Evolutionary conservation across 2,113 vertebrate species (phyloP).

Genomic region (Galemys pyrenaicus): DNA sequence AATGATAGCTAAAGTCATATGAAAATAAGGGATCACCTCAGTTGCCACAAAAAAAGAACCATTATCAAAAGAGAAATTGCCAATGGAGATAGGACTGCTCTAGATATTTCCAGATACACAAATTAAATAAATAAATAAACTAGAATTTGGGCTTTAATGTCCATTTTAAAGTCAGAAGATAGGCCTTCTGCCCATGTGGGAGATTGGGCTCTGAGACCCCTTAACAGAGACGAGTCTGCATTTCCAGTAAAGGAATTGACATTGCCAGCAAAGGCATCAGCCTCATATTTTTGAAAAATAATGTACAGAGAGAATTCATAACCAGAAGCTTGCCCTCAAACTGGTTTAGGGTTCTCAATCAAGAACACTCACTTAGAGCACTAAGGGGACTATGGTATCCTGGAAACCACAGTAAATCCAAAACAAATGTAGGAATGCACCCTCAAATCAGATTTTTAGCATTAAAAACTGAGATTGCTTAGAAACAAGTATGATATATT

Average conservation of each 20-base stretch:
- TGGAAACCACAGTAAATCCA: background rate
- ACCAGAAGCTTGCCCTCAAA: background rate
- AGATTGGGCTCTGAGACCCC: background rate
- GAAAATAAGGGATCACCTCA: background rate
- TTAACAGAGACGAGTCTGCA: background rate
- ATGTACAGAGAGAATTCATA: background rate
- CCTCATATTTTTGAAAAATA: background rate
- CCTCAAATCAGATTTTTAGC: background rate
- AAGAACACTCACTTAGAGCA: background rate
- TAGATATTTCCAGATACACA: background rate
- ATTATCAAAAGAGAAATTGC: background rate
- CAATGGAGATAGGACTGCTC: background rate
- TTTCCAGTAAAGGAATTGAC: background rate
- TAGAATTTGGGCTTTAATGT: background rate
- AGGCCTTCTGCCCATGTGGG: too few species aligned
- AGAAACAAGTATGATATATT: background rate
- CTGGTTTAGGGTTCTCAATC: background rate
- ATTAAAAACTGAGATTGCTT: background rate
- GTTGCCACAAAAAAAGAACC: background rate
- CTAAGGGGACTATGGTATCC: background rate
- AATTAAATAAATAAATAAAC: too few species aligned
- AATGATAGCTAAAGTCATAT: background rate
- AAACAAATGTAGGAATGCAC: background rate
- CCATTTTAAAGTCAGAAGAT: background rate
- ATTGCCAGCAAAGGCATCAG: background rate